These are phyloP conservation scores for Apodemus agrarius DNA, from an alignment of 2,797 vertebrate species.

Conservation along the genomic window DNA sequence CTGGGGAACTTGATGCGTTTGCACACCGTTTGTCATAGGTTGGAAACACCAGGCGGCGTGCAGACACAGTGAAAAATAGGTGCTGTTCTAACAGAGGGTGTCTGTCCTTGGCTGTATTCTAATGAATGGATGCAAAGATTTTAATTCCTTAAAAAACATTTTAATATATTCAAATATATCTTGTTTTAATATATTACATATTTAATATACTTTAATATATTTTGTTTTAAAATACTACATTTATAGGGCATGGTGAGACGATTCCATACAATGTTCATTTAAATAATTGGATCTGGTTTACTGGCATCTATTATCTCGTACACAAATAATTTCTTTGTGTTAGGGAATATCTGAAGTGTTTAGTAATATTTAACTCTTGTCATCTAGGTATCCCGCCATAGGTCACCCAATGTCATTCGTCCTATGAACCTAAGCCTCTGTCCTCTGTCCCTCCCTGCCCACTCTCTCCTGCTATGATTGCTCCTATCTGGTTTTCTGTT, in stretches of 20 bases:
- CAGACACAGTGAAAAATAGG: neutral
- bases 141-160: neutral
- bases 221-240: neutral
- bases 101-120: neutral
- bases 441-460: neutral
- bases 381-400: too few relatives aligned
- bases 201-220: neutral
- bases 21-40: neutral
- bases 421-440: rapidly evolving
- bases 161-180: neutral
- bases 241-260: neutral
- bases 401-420: neutral
- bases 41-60: neutral
- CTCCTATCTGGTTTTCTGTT: neutral
- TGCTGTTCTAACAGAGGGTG: neutral
- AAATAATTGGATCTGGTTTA: neutral
- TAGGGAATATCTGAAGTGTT: neutral
- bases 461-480: neutral
- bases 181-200: too few relatives aligned
- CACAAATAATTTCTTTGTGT: neutral
- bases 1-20: neutral
- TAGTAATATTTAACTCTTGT: neutral
- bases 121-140: neutral
- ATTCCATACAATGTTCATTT: neutral
- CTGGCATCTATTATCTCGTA: neutral